Conservation (phyloP, 1,140 invertebrate species). For the Paracyclopina nana region DNA sequence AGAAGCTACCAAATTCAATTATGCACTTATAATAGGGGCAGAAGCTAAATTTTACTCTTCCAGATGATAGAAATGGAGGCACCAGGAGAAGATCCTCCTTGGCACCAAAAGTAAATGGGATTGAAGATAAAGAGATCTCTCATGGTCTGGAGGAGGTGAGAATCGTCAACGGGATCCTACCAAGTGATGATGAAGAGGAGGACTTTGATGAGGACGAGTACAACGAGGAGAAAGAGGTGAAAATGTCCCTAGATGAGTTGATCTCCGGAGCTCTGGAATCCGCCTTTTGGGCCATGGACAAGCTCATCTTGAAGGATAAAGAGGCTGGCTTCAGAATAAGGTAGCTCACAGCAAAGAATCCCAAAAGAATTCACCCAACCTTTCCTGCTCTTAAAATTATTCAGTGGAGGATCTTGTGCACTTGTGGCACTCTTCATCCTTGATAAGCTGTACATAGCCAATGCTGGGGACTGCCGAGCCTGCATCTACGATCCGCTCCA, state of each 20-base stretch:
- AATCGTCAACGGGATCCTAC: not conserved
- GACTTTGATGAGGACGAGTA: not conserved
- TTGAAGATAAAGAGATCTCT: not conserved
- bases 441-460: constrained; percentile 7
- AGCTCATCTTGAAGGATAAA: not conserved
- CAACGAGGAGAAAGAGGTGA: not conserved
- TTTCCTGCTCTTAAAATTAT: no score
- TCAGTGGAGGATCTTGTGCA: not conserved
- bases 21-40: no score
- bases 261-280: constrained; percentile 7
- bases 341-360: no score
- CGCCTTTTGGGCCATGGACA: constrained; percentile 8
- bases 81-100: no score
- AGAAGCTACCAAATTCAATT: no score
- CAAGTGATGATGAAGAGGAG: not conserved
- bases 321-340: no score
- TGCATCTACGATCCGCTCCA: not conserved
- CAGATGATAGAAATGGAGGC: no score
- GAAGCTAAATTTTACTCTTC: no score
- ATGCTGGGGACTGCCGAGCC: constrained; percentile 7
- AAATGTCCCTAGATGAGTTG: not conserved
- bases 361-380: no score
- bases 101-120: no score
- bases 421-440: constrained; percentile 9
- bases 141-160: not conserved